phyloP scores from a whole-genome alignment of 1,140 invertebrate genomes.

The Aricia agestis region DNA sequence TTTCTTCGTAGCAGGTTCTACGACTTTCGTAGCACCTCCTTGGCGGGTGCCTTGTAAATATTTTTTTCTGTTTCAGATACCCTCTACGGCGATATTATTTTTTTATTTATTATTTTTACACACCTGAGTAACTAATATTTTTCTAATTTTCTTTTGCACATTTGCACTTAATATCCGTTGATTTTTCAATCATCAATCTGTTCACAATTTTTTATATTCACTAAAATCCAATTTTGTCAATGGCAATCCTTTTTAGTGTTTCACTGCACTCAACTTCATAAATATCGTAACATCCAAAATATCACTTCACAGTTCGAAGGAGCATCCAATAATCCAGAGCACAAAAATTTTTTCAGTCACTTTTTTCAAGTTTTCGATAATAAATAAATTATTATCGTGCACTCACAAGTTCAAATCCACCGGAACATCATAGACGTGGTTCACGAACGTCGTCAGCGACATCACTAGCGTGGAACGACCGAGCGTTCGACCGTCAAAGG shows the following conservation, averaged over 20 bases:
- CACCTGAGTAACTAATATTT: constrained; percentile 8
- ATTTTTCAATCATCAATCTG: not conserved
- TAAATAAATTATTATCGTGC: constrained; percentile 62
- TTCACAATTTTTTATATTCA: constrained; percentile 15
- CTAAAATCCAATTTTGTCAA: constrained; percentile 58
- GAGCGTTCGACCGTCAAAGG: constrained; percentile 71
- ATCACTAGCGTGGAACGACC: constrained; percentile 68
- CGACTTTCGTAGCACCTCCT: constrained; percentile 27
- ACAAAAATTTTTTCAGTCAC: constrained; percentile 42
- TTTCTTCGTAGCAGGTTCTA: constrained; percentile 37
- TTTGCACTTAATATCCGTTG: constrained; percentile 7
- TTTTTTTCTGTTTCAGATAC: constrained; percentile 17
- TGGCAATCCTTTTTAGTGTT: constrained; percentile 60
- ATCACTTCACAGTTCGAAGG: constrained; percentile 61
- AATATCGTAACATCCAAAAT: constrained; percentile 50
- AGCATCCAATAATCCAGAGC: constrained; percentile 62
- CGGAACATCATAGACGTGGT: constrained; percentile 74
- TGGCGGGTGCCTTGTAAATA: not conserved
- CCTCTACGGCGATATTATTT: not conserved
- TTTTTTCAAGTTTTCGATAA: constrained; percentile 60
- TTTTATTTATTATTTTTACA: not conserved
- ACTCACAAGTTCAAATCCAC: constrained; percentile 66
- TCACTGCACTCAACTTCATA: constrained; percentile 62
- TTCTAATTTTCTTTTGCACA: constrained; percentile 12
- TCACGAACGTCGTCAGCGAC: constrained; percentile 65